These are phyloP conservation scores for Heliconius melpomene DNA, from an alignment of 1,140 invertebrate genomes.

Conservation along the genomic window DNA sequence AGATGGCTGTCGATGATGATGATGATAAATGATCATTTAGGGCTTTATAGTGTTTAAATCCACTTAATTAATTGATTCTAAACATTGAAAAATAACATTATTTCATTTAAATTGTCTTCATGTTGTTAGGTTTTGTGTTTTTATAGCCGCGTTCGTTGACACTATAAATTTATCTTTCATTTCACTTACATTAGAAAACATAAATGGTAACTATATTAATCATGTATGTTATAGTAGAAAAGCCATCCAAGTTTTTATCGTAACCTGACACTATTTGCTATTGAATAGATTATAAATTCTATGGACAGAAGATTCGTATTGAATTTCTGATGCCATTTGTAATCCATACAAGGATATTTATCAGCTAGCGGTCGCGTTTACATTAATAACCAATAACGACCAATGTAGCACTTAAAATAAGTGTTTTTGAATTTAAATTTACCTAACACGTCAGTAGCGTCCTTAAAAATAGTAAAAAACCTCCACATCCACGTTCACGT, in stretches of 20 bases:
- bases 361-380: conserved; percentile 34
- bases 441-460: conserved; percentile 22
- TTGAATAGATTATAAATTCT: conserved; percentile 40
- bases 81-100: no score
- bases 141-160: no score
- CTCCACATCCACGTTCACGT: not conserved
- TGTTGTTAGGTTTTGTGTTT: no score
- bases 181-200: not conserved
- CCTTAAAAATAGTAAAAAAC: conserved; percentile 10
- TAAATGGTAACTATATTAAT: not conserved
- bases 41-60: no score
- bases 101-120: no score
- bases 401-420: conserved; percentile 31
- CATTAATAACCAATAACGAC: conserved; percentile 33
- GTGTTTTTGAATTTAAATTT: conserved; percentile 28
- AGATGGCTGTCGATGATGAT: no score
- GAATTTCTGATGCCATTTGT: conserved; percentile 42
- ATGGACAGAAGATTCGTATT: conserved; percentile 36
- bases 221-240: not conserved
- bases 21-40: no score
- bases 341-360: conserved; percentile 42
- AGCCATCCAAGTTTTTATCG: conserved; percentile 10
- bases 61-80: no score
- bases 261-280: conserved; percentile 30
- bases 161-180: no score